Evolutionary conservation across 2,888 invertebrate species (phyloP), one percentile per base, ranked within the genome.

Genomic region (Acronicta aceris): DNA sequence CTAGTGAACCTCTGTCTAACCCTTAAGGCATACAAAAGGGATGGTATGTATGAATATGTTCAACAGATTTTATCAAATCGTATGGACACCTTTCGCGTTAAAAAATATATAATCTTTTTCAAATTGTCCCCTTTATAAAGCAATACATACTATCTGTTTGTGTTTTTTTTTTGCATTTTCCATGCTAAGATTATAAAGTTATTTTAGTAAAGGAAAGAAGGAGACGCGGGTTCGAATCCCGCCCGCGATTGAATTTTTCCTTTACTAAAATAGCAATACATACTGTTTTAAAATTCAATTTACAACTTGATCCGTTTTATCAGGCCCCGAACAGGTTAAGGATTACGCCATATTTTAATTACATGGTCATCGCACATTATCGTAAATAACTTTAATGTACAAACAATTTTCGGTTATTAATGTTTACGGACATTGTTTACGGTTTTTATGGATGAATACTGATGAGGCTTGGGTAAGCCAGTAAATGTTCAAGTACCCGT

Each of bases 311-410:
- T 72, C 57, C 52, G 46, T 60, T 69, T 69, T 76, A 73, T 73
- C 65, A 73, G 51, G 48, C 15, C n/a, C 60, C 59, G 43, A 47
- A 38, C 56, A 56, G 69, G 70, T 74, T 74, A 65, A 73, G 65
- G 57, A 57, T 59, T 47, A 58, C 61, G 42, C 55, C 52, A 72
- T 73, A 70, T 74, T 70, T 74, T 72, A 76, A 74, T 76, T 74
- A 69, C 57, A 63, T 53, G 65, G 61, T 59, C 76, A 65, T 65
- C 38, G 59, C 42, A 62, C 54, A 62, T 70, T 70, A 74, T 58
- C 72, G 71, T 74, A 70, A 74, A 72, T 74, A 57, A 70, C 59
- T 62, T 61, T 58, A 56, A 45, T 63, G 54, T 62, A 57, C 47
- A 62, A 70, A 73, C 73, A 70, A 58, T 61, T 60, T 54, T 73